Percentiles rank a stretch among this genome's conserved stretches.
Evolutionary conservation across 2,888 invertebrate species (phyloP).

Genomic region (Napeogenes sylphis): DNA sequence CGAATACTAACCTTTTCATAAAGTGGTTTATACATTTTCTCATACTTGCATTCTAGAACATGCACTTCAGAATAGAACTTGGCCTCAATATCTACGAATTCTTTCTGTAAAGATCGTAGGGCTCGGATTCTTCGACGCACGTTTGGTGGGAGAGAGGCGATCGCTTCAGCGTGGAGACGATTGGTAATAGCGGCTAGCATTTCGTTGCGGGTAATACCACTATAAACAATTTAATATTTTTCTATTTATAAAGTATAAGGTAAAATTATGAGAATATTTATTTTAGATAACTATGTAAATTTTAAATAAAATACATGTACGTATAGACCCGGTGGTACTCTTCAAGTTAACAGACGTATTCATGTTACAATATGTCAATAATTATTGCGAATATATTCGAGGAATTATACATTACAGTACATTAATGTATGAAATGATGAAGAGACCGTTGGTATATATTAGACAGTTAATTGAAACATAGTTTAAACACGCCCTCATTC

Average conservation of each 20-base stretch:
- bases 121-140: conserved; percentile 90
- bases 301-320: no score
- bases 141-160: conserved; percentile 82
- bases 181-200: conserved; percentile 79
- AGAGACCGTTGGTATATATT: not conserved
- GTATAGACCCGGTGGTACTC: no score
- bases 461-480: conserved; percentile 14
- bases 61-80: conserved; percentile 97
- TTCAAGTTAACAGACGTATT: no score
- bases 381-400: no score
- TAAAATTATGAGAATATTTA: no score
- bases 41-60: conserved; percentile 93
- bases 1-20: conserved; percentile 82
- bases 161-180: conserved; percentile 76
- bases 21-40: conserved; percentile 85
- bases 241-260: not conserved
- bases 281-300: no score
- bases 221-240: conserved; percentile 30
- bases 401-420: no score
- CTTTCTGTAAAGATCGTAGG: conserved; percentile 90
- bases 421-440: no score
- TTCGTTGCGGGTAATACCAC: conserved; percentile 73
- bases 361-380: no score
- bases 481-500: conserved; percentile 22
- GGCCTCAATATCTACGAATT: conserved; percentile 90